Percentiles rank a stretch among this genome's conserved stretches.
phyloP scores from a whole-genome alignment of 2,113 vertebrate species.

The Microcebus jonahi region DNA sequence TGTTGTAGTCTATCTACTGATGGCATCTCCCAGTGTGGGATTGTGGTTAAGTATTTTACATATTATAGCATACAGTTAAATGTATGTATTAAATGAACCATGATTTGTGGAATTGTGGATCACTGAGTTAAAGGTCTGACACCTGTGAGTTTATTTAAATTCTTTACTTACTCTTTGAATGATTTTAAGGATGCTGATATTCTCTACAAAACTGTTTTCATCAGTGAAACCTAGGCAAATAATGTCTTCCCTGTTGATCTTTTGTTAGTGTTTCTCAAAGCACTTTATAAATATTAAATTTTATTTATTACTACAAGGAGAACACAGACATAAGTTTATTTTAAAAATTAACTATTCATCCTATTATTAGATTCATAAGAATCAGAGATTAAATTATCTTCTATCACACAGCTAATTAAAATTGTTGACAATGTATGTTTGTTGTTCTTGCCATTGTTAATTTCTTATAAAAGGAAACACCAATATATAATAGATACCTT shows the following conservation, averaged over 20 bases:
- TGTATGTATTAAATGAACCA: background rate
- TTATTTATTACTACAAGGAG: background rate
- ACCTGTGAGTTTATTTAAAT: background rate
- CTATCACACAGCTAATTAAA: background rate
- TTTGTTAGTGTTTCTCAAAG: background rate
- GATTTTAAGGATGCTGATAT: background rate
- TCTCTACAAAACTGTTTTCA: background rate
- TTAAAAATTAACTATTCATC: background rate
- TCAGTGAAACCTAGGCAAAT: background rate
- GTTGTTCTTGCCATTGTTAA: background rate
- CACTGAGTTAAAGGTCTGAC: background rate
- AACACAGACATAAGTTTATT: background rate
- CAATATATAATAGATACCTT: background rate
- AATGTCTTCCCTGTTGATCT: background rate
- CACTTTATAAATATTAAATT: background rate
- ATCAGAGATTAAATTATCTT: background rate
- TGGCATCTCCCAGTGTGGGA: background rate
- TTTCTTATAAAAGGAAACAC: background rate
- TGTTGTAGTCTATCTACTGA: background rate
- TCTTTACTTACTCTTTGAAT: background rate
- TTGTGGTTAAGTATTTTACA: background rate
- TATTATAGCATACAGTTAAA: background rate
- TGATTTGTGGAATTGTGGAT: background rate
- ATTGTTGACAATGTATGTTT: background rate
- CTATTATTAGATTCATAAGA: background rate